A percentile compares a stretch with the other conserved stretches of the same genome.
These are phyloP conservation scores for Sarcophaga carnaria DNA, from an alignment of 2,888 invertebrate species.

Conservation along the genomic window DNA sequence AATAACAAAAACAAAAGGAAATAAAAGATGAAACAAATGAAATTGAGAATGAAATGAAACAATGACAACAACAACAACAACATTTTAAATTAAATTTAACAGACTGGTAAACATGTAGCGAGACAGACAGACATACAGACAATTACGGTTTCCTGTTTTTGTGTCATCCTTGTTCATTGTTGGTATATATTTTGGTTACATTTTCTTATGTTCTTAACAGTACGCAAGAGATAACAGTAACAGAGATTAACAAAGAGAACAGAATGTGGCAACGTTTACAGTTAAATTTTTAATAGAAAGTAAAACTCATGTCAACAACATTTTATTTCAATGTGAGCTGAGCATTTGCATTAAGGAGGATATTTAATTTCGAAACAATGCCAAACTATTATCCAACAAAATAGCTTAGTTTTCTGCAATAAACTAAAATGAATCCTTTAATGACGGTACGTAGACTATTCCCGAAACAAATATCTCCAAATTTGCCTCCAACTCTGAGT, in stretches of 20 bases:
- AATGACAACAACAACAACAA: conserved; percentile 9
- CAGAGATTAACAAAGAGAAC: background rate
- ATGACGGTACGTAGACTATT: too few species aligned
- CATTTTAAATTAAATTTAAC: conserved; percentile 24
- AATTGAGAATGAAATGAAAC: background rate
- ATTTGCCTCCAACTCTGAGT: too few species aligned
- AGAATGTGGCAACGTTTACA: background rate
- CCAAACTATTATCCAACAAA: too few species aligned
- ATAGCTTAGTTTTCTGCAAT: too few species aligned
- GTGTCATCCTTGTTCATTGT: background rate
- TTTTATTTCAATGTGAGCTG: too few species aligned
- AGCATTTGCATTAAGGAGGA: too few species aligned
- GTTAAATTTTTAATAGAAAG: too few species aligned
- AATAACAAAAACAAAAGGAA: background rate
- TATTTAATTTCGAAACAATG: too few species aligned
- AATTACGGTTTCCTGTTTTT: conserved; percentile 48
- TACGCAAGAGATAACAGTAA: background rate
- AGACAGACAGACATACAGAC: background rate
- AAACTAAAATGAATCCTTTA: too few species aligned
- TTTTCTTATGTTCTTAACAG: conserved; percentile 2
- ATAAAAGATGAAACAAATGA: background rate
- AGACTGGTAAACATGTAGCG: conserved; percentile 34
- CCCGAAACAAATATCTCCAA: too few species aligned
- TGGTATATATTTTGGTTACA: background rate
- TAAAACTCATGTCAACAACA: too few species aligned